phyloP scores from a whole-genome alignment of 1,140 invertebrate genomes.

The Zaprionus kolodkinae region DNA sequence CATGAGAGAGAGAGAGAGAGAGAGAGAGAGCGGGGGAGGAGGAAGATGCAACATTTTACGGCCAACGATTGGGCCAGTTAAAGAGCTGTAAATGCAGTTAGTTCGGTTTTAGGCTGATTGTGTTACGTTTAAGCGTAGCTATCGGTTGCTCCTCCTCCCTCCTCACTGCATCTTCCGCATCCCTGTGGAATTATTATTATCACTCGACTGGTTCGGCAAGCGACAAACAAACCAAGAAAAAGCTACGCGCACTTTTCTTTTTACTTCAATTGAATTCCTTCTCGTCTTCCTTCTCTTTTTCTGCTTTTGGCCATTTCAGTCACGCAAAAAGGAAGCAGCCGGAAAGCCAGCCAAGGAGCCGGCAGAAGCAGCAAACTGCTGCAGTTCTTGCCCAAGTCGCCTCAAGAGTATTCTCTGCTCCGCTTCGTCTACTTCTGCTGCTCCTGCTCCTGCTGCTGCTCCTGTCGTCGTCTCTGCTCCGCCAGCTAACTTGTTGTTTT shows the following conservation, averaged over 20 bases:
- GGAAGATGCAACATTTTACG: constrained; percentile 33
- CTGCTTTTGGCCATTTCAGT: constrained; percentile 29
- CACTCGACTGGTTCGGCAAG: constrained; percentile 18
- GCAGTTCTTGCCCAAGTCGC: constrained; percentile 24
- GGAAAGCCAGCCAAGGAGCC: constrained; percentile 23
- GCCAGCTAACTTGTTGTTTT: constrained; percentile 16
- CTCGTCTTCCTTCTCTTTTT: not conserved
- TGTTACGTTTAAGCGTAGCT: constrained; percentile 22
- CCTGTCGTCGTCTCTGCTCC: not conserved
- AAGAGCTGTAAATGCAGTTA: constrained; percentile 21
- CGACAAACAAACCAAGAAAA: constrained; percentile 18
- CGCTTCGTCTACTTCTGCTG: not conserved
- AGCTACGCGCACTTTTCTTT: not conserved
- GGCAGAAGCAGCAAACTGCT: not conserved
- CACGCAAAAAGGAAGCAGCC: constrained; percentile 41
- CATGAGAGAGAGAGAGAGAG: not conserved
- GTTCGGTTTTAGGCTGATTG: constrained; percentile 31
- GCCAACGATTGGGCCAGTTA: constrained; percentile 14
- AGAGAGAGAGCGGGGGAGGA: not conserved
- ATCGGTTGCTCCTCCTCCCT: not conserved
- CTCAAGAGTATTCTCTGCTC: constrained; percentile 19
- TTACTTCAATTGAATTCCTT: constrained; percentile 39
- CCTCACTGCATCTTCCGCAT: not conserved
- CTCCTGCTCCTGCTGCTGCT: too few relatives aligned
- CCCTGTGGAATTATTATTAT: constrained; percentile 23